phyloP scores from a whole-genome alignment of 2,888 invertebrate genomes.

The Biston stratarius region DNA sequence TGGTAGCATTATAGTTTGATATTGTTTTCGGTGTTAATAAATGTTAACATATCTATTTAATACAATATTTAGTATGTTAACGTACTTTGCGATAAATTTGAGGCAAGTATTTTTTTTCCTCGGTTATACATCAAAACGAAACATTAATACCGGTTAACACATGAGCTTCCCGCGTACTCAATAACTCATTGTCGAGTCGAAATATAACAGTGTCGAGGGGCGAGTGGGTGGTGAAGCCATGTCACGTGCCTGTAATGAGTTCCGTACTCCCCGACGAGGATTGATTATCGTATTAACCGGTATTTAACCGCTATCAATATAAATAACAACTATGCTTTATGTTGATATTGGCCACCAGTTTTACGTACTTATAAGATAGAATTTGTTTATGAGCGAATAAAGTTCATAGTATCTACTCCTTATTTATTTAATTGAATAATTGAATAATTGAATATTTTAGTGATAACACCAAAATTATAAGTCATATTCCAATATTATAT shows the following conservation, averaged over 20 bases:
- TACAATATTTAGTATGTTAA: no score
- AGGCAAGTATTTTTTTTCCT: constrained; percentile 15
- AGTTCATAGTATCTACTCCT: no score
- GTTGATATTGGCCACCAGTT: neutral
- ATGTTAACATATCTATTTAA: no score
- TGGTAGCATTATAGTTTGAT: no score
- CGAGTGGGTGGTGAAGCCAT: constrained; percentile 70
- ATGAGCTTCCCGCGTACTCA: constrained; percentile 79
- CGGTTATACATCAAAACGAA: constrained; percentile 55
- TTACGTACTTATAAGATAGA: no score
- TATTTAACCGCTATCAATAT: constrained; percentile 1
- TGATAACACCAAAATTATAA: no score
- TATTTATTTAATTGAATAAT: no score
- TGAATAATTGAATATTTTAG: no score
- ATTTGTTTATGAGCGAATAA: no score
- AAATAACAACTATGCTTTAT: neutral
- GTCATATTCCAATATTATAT: no score
- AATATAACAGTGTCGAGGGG: constrained; percentile 72
- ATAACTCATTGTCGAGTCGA: constrained; percentile 84
- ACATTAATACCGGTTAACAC: constrained; percentile 69
- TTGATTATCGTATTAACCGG: constrained; percentile 1
- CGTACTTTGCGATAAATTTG: no score
- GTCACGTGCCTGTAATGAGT: constrained; percentile 86
- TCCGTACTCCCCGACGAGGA: constrained; percentile 52
- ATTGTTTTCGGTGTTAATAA: no score